Percentiles rank a stretch among this genome's conserved stretches.
These are phyloP conservation scores for Callospermophilus lateralis DNA, from an alignment of 2,113 vertebrate genomes.

Conservation along the genomic window DNA sequence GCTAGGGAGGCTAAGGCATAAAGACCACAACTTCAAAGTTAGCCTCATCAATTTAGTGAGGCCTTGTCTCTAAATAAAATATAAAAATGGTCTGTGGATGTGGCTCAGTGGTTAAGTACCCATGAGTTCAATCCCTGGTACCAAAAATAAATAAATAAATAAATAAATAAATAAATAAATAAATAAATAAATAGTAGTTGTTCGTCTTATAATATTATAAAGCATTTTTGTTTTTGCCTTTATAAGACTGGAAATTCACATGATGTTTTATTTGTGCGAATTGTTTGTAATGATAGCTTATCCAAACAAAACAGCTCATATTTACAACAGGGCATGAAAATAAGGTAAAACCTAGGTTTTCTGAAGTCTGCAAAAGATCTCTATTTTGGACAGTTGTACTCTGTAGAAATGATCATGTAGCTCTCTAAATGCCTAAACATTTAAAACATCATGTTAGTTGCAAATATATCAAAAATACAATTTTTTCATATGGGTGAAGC, in stretches of 20 bases:
- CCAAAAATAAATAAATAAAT: too few species aligned
- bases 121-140: too few species aligned
- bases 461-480: neutral
- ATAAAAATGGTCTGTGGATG: too few species aligned
- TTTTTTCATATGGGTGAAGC: neutral
- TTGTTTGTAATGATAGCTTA: neutral
- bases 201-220: slow-evolving; percentile 33
- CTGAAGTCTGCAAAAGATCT: neutral
- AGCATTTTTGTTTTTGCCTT: neutral
- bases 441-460: neutral
- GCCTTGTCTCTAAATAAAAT: too few species aligned
- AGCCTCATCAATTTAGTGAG: too few species aligned
- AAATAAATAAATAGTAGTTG: neutral
- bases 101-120: too few species aligned
- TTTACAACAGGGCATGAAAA: neutral
- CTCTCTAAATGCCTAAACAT: neutral
- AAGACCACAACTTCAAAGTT: too few species aligned
- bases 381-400: neutral
- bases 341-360: neutral
- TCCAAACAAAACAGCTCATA: neutral
- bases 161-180: too few species aligned
- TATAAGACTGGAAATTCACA: neutral
- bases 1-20: too few species aligned
- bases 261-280: neutral
- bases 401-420: neutral